phyloP scores from a whole-genome alignment of 2,797 vertebrate genomes.

The Setipinna tenuifilis region DNA sequence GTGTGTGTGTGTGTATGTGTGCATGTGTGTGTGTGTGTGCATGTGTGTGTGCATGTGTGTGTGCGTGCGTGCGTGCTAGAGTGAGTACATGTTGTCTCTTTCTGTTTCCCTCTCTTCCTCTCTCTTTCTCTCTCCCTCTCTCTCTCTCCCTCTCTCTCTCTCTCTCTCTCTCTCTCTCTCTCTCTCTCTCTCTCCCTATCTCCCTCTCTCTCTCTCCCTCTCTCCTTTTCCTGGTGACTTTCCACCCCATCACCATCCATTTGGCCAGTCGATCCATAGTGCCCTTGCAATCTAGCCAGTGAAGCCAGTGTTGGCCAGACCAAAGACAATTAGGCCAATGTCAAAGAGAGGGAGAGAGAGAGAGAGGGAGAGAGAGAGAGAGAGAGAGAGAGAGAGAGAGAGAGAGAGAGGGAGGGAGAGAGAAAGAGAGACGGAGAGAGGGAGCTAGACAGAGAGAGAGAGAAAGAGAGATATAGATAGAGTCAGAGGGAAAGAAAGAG shows the following conservation, averaged over 20 bases:
- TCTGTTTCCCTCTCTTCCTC: not conserved
- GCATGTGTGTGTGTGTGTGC: constrained; percentile 24
- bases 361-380: not conserved
- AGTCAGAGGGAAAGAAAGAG: not conserved
- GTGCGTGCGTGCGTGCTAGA: constrained; percentile 20
- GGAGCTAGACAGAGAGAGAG: not conserved
- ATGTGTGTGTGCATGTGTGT: not conserved
- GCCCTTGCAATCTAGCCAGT: not conserved
- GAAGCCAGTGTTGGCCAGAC: not conserved
- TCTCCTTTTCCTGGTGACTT: not conserved
- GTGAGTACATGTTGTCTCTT: constrained; percentile 34
- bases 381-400: not conserved
- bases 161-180: not conserved
- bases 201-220: no score
- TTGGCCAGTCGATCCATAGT: not conserved
- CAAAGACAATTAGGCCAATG: constrained; percentile 10
- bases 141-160: no score
- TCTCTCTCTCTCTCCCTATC: not conserved
- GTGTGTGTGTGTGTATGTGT: not conserved
- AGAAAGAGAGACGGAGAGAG: not conserved
- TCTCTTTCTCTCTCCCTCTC: no score
- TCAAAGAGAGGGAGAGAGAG: not conserved
- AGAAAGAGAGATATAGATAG: not conserved
- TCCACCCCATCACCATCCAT: not conserved
- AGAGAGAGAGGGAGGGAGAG: not conserved